Evolutionary conservation across 2,888 invertebrate genomes (phyloP), one percentile per base, ranked within the genome.

Genomic region (Aleiodes alternator): DNA sequence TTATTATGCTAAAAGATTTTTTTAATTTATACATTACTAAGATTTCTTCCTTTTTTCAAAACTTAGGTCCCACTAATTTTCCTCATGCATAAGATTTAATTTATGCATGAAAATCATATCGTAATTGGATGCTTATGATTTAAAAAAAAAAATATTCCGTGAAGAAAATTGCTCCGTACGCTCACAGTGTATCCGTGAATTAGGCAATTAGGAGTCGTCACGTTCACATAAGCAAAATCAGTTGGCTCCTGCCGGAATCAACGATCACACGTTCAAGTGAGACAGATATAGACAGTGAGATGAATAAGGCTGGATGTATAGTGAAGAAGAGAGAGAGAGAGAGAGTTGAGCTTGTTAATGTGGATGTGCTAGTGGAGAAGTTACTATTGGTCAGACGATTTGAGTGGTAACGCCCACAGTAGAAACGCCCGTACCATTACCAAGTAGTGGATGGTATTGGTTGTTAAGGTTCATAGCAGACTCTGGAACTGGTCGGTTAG

Each of bases 121-220:
- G n/a, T 43, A 31, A 59, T 38, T 38, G 5, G 38, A 38, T 38
- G 38, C 59, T 59, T 31, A 59, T 23, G 23, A 23, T 23, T 59
- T 59, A 43, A 61, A 43, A 61, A 43, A 61, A 61, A 61, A 14
- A 38, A 43, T 38, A 12, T 11, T 14, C 12, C 11, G 29, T 4
- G 3, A 16, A 64, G 64, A 34, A 55, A 68, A 75, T 75, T 16
- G 51, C 74, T 79, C 73, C 68, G 72, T 69, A 68, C 70, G 61
- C 55, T 73, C 72, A 55, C 72, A 68, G 77, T 74, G 75, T 78
- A 76, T 72, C 84, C 86, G 88, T 87, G 89, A 89, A 89, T 89
- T 89, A 89, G 88, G 88, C 89, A 89, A 89, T 89, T 89, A 89
- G 89, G 88, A 88, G 87, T 88, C 88, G 88, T 89, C 88, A 88